These are phyloP conservation scores for Venturia canescens DNA, from an alignment of 1,140 invertebrate genomes.

Conservation along the genomic window DNA sequence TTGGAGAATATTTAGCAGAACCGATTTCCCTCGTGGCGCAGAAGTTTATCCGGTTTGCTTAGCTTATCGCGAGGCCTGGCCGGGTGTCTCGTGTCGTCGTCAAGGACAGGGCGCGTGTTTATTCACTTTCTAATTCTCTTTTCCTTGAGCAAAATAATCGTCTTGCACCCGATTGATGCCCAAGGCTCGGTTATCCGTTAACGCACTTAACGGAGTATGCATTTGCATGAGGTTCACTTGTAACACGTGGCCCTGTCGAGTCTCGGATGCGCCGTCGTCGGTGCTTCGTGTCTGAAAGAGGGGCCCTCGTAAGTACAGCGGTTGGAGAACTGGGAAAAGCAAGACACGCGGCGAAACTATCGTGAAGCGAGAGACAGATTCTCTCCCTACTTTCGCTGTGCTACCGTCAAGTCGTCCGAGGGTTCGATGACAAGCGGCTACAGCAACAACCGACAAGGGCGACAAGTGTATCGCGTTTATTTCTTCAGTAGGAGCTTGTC, in stretches of 20 bases:
- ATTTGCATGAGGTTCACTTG: slow-evolving; percentile 43
- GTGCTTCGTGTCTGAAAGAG: background rate
- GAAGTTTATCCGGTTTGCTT: slow-evolving; percentile 25
- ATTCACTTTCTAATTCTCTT: background rate
- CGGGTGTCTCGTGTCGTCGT: slow-evolving; percentile 28
- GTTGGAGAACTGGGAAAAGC: background rate
- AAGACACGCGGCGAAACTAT: no score
- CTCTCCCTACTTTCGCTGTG: background rate
- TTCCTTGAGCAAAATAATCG: background rate
- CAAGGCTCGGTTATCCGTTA: background rate
- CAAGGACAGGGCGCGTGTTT: slow-evolving; percentile 18
- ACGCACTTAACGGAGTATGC: background rate
- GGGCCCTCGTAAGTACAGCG: background rate
- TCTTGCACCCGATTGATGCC: slow-evolving; percentile 8
- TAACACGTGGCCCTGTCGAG: slow-evolving; percentile 40
- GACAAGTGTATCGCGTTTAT: slow-evolving; percentile 44
- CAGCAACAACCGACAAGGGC: slow-evolving; percentile 16
- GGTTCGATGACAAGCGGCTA: slow-evolving; percentile 32
- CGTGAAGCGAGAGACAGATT: slow-evolving; percentile 16
- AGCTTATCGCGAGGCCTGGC: background rate
- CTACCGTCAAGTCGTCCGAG: background rate
- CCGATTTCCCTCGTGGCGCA: background rate
- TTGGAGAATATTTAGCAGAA: background rate
- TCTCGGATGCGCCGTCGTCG: background rate
- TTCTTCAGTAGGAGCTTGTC: slow-evolving; percentile 26